phyloP scores from a whole-genome alignment of 1,140 invertebrate genomes.

The Amphibalanus amphitrite region DNA sequence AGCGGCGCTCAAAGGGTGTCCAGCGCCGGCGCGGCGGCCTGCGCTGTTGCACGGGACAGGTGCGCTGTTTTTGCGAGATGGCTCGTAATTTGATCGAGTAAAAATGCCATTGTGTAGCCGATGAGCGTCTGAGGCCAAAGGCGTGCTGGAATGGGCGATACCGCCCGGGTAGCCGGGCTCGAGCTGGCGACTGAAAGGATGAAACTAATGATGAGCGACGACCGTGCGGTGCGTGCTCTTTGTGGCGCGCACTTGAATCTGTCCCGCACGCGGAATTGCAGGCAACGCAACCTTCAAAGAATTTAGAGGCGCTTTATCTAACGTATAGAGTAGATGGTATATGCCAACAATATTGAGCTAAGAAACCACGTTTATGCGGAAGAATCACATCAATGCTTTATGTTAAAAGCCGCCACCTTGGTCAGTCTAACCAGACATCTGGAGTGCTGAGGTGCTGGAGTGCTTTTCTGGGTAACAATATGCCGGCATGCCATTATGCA shows the following conservation, averaged over 20 bases:
- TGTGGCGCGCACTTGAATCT: neutral
- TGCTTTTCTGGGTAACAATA: too few relatives aligned
- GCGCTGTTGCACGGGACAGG: neutral
- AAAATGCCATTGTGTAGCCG: neutral
- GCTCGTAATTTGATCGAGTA: neutral
- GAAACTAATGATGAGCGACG: neutral
- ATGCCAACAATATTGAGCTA: too few relatives aligned
- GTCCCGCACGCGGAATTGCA: neutral
- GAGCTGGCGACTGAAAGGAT: neutral
- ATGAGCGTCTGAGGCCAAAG: neutral
- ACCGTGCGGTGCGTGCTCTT: neutral
- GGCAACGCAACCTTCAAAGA: too few relatives aligned
- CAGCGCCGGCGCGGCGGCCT: neutral
- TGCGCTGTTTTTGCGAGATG: neutral
- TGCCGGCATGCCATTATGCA: too few relatives aligned
- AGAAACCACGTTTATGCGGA: too few relatives aligned
- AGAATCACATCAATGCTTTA: too few relatives aligned
- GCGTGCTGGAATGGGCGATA: neutral
- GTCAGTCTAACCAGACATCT: too few relatives aligned
- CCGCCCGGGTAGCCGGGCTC: neutral
- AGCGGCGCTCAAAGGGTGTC: neutral
- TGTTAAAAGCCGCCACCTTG: too few relatives aligned
- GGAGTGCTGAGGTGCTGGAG: too few relatives aligned
- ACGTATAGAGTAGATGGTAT: too few relatives aligned
- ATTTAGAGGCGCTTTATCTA: too few relatives aligned